Base-by-base conservation (phyloP, 2,113 vertebrate genomes). In the Siphamia tubifer region DNA sequence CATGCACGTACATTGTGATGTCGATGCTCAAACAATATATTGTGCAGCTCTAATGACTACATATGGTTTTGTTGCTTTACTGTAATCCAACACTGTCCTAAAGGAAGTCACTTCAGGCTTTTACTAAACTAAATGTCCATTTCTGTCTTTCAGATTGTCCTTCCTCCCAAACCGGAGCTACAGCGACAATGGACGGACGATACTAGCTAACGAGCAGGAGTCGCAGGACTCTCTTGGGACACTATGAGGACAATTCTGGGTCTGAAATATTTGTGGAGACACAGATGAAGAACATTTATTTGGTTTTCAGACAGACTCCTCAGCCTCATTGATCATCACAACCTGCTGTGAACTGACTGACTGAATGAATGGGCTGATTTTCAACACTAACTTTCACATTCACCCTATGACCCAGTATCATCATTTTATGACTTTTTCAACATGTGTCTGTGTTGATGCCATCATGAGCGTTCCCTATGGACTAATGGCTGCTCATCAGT, bases 111-210 rank as follows among this genome's bases (percentile, higher is more conserved):
- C n/a, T 9, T 11, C 31, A 9, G 2, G 8, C 10, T 44, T 31
- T 66, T 24, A 48, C 25, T 34, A 17, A 36, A 28, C 0, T 44
- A 56, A 1, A 23, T 38, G 24, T 83, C 6, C 43, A 6, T 52
- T 12, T 31, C 48, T 85, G 21, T 68, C 24, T 79, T 58, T 68
- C 75, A 93, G 93, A 79, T 82, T 93, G 76, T 91, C 91, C 40
- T 91, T 93, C 68, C 85, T 91, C 62, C 90, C 90, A 10, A 92
- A 89, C 68, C 87, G 87, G 24, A 90, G 89, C 77, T 86, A 91
- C 85, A 91, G 91, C 3, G 90, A 92, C 75, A 93, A 93, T 4
- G 86, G 90, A 19, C 83, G 58, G 20, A 90, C 72, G 15, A 90
- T 94, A 21, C 84, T 93, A 19, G 82, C 87, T 48, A 89, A 87